phyloP scores from a whole-genome alignment of 1,140 invertebrate species.

The Drosophila auraria region DNA sequence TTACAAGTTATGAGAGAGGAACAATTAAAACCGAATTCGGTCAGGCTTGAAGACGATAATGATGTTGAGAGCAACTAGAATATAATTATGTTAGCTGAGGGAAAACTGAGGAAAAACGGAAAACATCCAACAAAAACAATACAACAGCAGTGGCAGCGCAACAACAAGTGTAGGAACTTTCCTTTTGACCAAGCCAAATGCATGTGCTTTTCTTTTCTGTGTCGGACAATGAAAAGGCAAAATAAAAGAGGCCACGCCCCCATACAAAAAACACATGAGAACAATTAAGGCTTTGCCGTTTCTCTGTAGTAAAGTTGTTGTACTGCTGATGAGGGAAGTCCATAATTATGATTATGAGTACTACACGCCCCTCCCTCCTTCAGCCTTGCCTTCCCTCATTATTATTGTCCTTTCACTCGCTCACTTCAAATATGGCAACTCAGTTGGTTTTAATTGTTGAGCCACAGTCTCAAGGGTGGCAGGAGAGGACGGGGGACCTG shows the following conservation, averaged over 20 bases:
- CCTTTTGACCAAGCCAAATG: slow-evolving; percentile 68
- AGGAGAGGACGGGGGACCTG: slow-evolving; percentile 2
- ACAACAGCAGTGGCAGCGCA: neutral
- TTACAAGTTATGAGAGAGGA: slow-evolving; percentile 67
- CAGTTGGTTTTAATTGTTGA: slow-evolving; percentile 76
- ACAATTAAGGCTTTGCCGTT: slow-evolving; percentile 64
- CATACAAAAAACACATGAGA: slow-evolving; percentile 46
- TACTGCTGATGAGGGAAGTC: slow-evolving; percentile 48
- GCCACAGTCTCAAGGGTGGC: slow-evolving; percentile 27
- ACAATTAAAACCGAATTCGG: slow-evolving; percentile 63
- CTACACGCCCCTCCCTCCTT: neutral
- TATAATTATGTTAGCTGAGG: slow-evolving; percentile 46
- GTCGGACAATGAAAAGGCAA: slow-evolving; percentile 66
- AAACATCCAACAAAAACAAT: slow-evolving; percentile 14
- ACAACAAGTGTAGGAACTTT: slow-evolving; percentile 46
- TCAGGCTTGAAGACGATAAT: slow-evolving; percentile 53
- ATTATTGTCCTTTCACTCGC: slow-evolving; percentile 53
- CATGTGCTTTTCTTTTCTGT: slow-evolving; percentile 51
- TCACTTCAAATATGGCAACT: slow-evolving; percentile 80
- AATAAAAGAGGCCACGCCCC: slow-evolving; percentile 61
- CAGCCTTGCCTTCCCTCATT: slow-evolving; percentile 16
- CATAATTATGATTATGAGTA: slow-evolving; percentile 78
- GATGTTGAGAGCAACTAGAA: slow-evolving; percentile 33
- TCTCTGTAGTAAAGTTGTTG: slow-evolving; percentile 16
- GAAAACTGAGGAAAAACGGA: slow-evolving; percentile 9